phyloP scores from a whole-genome alignment of 2,113 vertebrate species.

The Oryzias melastigma region DNA sequence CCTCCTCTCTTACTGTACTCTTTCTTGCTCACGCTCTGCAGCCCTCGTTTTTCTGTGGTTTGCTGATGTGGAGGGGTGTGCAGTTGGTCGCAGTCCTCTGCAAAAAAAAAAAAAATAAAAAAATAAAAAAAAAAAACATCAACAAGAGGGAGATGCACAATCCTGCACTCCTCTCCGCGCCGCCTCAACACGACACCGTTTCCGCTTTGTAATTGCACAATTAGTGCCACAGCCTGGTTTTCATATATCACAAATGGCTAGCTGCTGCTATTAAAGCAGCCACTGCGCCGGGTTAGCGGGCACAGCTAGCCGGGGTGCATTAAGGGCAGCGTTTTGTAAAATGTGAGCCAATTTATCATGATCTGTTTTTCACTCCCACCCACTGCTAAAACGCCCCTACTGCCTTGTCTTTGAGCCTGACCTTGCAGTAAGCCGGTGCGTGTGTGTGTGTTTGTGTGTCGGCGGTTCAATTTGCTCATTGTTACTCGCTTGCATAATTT shows the following conservation, averaged over 20 bases:
- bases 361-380: conserved; percentile 89
- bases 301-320: conserved; percentile 78
- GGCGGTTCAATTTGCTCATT: conserved; percentile 92
- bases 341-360: conserved; percentile 95
- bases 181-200: conserved; percentile 84
- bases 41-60: conserved; percentile 25
- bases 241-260: conserved; percentile 91
- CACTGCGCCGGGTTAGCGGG: conserved; percentile 60
- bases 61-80: conserved; percentile 38
- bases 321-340: conserved; percentile 94
- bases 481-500: conserved; percentile 94
- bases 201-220: conserved; percentile 99
- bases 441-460: conserved; percentile 43
- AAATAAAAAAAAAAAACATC: neutral
- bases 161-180: conserved; percentile 59
- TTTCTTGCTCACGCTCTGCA: conserved; percentile 27
- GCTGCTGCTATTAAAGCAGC: conserved; percentile 70
- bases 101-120: neutral
- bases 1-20: conserved; percentile 20
- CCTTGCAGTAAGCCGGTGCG: conserved; percentile 81
- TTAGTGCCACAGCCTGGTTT: conserved; percentile 93
- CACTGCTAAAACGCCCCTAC: conserved; percentile 81
- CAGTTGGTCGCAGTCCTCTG: conserved; percentile 13
- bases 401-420: conserved; percentile 89
- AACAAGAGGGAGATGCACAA: conserved; percentile 23